Evolutionary conservation across 2,888 invertebrate genomes (phyloP).

Genomic region (Cryptosula pallasiana): DNA sequence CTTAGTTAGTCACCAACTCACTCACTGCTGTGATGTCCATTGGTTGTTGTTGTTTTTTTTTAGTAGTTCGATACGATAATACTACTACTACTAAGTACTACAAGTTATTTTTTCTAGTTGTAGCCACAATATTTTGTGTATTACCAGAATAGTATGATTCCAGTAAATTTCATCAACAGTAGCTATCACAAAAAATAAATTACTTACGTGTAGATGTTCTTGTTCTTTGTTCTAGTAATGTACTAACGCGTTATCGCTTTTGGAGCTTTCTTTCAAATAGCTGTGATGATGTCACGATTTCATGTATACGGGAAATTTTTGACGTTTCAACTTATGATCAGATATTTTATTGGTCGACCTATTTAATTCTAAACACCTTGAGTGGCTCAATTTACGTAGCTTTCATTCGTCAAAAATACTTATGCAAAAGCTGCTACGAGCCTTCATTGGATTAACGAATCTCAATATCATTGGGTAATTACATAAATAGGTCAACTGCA

Average conservation of each 20-base stretch:
- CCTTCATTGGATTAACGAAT: conserved; percentile 6
- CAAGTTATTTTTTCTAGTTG: no score
- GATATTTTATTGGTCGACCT: conserved; percentile 4
- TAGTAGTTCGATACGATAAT: no score
- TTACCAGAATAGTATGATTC: no score
- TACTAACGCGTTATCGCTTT: background rate
- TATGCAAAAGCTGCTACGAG: background rate
- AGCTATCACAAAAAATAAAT: no score
- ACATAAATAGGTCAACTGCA: background rate
- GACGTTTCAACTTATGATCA: background rate
- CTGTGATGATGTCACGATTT: conserved; percentile 18
- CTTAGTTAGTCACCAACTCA: no score
- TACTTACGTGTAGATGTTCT: no score
- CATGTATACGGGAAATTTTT: background rate
- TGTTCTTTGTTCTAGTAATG: no score
- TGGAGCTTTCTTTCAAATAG: conserved; percentile 15
- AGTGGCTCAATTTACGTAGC: background rate
- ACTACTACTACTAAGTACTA: no score
- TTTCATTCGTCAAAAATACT: background rate
- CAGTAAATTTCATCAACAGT: no score
- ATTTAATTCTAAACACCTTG: background rate
- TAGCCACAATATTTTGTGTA: no score
- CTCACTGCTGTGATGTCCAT: no score
- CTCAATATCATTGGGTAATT: background rate
- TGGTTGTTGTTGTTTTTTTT: no score